Base-by-base conservation (phyloP, 2,113 vertebrate species). In the Thamnaconus septentrionalis region DNA sequence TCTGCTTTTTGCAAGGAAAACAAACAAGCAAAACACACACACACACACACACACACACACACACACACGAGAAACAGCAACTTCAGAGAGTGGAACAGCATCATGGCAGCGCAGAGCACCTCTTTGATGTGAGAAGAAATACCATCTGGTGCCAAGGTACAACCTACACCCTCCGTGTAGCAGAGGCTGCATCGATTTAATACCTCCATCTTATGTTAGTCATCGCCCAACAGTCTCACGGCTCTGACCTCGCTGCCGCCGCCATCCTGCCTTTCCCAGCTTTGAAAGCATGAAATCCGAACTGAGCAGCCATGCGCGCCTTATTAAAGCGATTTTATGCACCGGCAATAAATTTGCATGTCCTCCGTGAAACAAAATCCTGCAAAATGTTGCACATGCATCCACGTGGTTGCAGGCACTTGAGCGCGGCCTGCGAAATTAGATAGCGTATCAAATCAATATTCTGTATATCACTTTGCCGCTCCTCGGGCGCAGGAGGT, bases 161-260 rank as follows among this genome's bases (percentile, higher is more conserved):
- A 45, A 8, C 65, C 68, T 53, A 55, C 67, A 47, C 53, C 55
- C 10, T 49, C 43, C 7, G 41, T 18, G 66, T 59, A 64, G 56
- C 47, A 39, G 18, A 62, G 65, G 66, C 80, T 65, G 54, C 72
- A 87, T 91, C 61, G 84, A 89, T 87, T 68, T 76, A 69, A 81
- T 77, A 64, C 85, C 80, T 75, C 41, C 59, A 63, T 89, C 86
- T 90, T 86, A 87, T 89, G 76, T 31, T 91, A 89, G 86, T 84
- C 70, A 69, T 73, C 64, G 83, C 63, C 65, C 61, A 41, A 59
- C 79, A 77, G 75, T 76, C 78, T 78, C 68, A 53, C 69, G 61
- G 69, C 76, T 64, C 61, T 80, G 78, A 86, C 78, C 82, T 84
- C 72, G 45, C 51, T n/a, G 64, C 78, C 62, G 5, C 47, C 62